Evolutionary conservation across 1,140 invertebrate species (phyloP), one percentile per base, ranked within the genome.

Genomic region (Grapholita molesta): DNA sequence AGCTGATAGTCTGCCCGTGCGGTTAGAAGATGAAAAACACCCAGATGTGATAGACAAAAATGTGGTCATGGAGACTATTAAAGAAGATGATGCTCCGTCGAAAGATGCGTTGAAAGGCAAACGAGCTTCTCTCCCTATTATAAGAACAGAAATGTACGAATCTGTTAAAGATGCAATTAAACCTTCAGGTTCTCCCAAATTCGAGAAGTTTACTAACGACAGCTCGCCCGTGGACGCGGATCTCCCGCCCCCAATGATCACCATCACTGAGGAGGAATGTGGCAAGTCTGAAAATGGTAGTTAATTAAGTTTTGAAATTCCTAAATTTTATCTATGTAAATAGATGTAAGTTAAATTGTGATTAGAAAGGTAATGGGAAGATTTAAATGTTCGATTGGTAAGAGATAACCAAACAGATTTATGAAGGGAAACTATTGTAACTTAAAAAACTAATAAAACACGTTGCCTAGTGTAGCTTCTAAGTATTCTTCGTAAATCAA

Each of bases 251-350:
- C 90, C 91, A 0, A 86, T 92, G 83, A 92, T 92, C 48, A 92
- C 92, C 0, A 92, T 92, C 32, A 92, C 90, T 0, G 92, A 92
- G 68, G 92, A 92, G 57, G 91, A 92, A 48, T 81, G 83, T 30
- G 79, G 82, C 21, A 87, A 87, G 69, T 84, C 84, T 70, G 88
- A 91, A 57, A 83, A 79, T 68, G 86, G 84, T 70, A 92, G 91
- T 84, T 92, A 92, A 91, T 90, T 61, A 61, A 28, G 55, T 32
- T 84, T 70, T 64, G 73, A 33, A 55, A 48, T 42, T 52, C 48
- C 53, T 77, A 69, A 73, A 69, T 77, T 73, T 76, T 76, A 80
- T 66, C 25, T 57, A 68, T 88, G 84, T 87, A 87, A 70, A 86
- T 88, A 88, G 74, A 72, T 74, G 64, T 84, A 83, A 79, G 72